These are phyloP conservation scores for Buphagus erythrorhynchus DNA, from an alignment of 2,797 vertebrate species.

Conservation along the genomic window DNA sequence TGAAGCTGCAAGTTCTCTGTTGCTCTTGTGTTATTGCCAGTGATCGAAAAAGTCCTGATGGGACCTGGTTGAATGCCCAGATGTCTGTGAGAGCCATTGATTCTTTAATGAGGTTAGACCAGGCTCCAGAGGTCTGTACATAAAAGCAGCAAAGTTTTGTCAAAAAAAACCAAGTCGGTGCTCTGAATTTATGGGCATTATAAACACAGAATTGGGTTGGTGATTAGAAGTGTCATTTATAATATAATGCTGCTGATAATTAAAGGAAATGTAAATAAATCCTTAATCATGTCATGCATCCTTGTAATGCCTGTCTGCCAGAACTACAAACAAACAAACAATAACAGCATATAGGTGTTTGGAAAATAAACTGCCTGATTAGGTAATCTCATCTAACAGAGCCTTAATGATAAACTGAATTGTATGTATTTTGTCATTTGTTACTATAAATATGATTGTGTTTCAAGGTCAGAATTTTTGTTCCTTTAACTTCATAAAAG, in stretches of 20 bases:
- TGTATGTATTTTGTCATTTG: not conserved
- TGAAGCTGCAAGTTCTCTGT: not conserved
- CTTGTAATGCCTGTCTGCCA: not conserved
- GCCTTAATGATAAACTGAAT: not conserved
- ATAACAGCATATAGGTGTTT: not conserved
- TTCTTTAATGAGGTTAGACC: not conserved
- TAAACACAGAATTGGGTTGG: not conserved
- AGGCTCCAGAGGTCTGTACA: not conserved
- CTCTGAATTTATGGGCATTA: not conserved
- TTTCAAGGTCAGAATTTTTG: conserved; percentile 30
- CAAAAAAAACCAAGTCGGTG: not conserved
- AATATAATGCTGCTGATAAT: not conserved
- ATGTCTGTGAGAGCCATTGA: not conserved
- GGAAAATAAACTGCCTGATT: conserved; percentile 46
- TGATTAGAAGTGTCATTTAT: not conserved
- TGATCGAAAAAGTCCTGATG: not conserved
- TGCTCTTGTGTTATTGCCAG: not conserved
- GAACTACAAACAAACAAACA: not conserved
- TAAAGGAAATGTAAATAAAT: conserved; percentile 57
- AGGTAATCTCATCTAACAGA: conserved; percentile 30
- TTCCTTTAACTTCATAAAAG: not conserved
- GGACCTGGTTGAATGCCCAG: not conserved
- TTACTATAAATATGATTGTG: not conserved
- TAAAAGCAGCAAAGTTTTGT: not conserved
- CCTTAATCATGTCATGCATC: conserved; percentile 8